Percentiles rank a stretch among this genome's conserved stretches.
Conservation (phyloP, 2,113 vertebrate genomes). For the Castor canadensis region DNA sequence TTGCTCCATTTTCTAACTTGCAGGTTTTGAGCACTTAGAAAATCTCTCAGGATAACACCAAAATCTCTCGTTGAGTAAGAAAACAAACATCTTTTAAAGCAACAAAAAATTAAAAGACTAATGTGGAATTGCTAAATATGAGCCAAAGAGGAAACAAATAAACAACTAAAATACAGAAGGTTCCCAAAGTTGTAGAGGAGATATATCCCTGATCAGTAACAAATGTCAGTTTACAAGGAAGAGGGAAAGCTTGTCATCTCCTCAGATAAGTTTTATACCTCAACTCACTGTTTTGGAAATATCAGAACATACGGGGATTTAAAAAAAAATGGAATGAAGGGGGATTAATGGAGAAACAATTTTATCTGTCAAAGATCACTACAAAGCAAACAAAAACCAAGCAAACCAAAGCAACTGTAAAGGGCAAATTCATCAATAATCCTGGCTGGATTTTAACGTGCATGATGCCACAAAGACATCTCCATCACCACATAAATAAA, state of each 20-base stretch:
- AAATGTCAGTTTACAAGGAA: conserved; percentile 75
- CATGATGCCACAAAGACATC: conserved; percentile 67
- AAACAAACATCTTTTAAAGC: background rate
- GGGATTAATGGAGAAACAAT: conserved; percentile 81
- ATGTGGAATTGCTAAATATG: background rate
- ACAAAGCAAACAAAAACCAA: conserved; percentile 76
- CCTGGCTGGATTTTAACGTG: conserved; percentile 76
- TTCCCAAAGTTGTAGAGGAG: background rate
- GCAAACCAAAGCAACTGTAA: conserved; percentile 72
- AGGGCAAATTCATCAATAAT: conserved; percentile 82
- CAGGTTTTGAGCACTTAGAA: background rate
- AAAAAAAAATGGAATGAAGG: conserved; percentile 68
- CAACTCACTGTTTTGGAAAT: conserved; percentile 67
- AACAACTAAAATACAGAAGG: background rate
- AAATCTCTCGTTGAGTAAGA: background rate
- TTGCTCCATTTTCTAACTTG: conserved; percentile 1
- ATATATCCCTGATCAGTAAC: conserved; percentile 57
- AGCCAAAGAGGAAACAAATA: background rate
- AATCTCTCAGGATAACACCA: background rate
- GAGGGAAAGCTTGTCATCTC: conserved; percentile 58
- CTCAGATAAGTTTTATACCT: conserved; percentile 69
- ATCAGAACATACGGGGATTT: conserved; percentile 71
- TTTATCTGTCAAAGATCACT: conserved; percentile 79
- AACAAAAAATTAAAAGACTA: background rate
- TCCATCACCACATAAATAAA: conserved; percentile 80